phyloP scores from a whole-genome alignment of 2,113 vertebrate genomes.

The Oncorhynchus clarkii region DNA sequence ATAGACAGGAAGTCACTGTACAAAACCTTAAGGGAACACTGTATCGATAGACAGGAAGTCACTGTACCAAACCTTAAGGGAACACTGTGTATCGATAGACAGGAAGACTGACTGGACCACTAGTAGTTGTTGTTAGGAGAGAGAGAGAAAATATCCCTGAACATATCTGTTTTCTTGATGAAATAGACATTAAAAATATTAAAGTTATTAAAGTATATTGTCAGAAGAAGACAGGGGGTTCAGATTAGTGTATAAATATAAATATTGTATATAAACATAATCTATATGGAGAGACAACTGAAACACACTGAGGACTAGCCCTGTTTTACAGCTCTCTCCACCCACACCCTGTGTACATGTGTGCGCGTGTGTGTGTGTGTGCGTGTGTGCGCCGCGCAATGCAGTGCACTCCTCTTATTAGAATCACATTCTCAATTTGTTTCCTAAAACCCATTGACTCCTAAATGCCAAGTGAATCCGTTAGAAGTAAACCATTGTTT shows the following conservation, averaged over 20 bases:
- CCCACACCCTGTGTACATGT: slow-evolving; percentile 76
- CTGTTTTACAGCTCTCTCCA: slow-evolving; percentile 90
- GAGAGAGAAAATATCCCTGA: slow-evolving; percentile 58
- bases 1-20: too few species aligned
- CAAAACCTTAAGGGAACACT: too few species aligned
- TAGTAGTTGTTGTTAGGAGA: slow-evolving; percentile 74
- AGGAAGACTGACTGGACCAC: slow-evolving; percentile 82
- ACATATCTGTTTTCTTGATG: slow-evolving; percentile 79
- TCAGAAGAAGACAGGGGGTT: slow-evolving; percentile 47
- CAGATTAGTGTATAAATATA: slow-evolving; percentile 73
- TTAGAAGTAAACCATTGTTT: too few species aligned
- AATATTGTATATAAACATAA: slow-evolving; percentile 84
- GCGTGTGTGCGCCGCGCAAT: neutral
- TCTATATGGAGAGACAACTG: slow-evolving; percentile 87
- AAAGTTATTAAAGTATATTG: slow-evolving; percentile 58
- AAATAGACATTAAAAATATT: slow-evolving; percentile 83
- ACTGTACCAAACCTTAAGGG: too few species aligned
- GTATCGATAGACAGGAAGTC: too few species aligned
- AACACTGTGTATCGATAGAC: slow-evolving; percentile 33
- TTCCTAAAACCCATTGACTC: too few species aligned
- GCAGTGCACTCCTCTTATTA: neutral
- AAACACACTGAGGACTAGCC: slow-evolving; percentile 74
- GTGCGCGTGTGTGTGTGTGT: slow-evolving; percentile 54
- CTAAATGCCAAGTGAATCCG: too few species aligned
- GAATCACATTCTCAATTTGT: neutral